Evolutionary conservation across 1,140 invertebrate species (phyloP).

Genomic region (Antheraea mylitta): DNA sequence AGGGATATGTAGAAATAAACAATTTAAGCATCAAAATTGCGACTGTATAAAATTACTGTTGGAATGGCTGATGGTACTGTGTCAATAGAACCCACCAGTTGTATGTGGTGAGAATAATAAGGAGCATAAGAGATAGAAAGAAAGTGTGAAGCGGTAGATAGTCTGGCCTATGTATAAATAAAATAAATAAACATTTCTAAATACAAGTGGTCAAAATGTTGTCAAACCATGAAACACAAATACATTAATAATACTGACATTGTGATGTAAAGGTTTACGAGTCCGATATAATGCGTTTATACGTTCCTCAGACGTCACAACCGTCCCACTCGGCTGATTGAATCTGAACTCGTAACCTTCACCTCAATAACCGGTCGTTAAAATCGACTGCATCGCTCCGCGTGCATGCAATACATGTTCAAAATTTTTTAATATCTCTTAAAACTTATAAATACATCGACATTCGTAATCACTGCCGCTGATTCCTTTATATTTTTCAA

Average conservation of each 20-base stretch:
- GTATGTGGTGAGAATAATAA: too few relatives aligned
- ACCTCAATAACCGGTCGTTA: neutral
- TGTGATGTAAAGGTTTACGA: neutral
- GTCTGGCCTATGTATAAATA: too few relatives aligned
- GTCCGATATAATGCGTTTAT: neutral
- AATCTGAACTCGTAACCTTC: neutral
- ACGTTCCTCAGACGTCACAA: neutral
- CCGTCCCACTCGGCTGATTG: neutral
- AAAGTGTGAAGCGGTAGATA: too few relatives aligned
- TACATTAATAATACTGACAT: neutral
- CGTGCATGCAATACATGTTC: neutral
- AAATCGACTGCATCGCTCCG: neutral
- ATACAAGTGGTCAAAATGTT: neutral
- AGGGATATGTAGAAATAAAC: too few relatives aligned
- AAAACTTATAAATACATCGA: neutral
- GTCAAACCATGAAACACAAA: neutral
- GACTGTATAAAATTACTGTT: too few relatives aligned
- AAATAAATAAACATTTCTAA: too few relatives aligned
- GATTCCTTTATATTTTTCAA: too few relatives aligned
- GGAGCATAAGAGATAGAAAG: too few relatives aligned
- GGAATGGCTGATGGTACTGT: too few relatives aligned
- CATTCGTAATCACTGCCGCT: too few relatives aligned
- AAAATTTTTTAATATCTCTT: neutral
- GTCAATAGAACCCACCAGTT: too few relatives aligned
- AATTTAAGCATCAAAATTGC: too few relatives aligned